Evolutionary conservation across 2,797 vertebrate species (phyloP).

Genomic region (Yasuhikotakia modesta): DNA sequence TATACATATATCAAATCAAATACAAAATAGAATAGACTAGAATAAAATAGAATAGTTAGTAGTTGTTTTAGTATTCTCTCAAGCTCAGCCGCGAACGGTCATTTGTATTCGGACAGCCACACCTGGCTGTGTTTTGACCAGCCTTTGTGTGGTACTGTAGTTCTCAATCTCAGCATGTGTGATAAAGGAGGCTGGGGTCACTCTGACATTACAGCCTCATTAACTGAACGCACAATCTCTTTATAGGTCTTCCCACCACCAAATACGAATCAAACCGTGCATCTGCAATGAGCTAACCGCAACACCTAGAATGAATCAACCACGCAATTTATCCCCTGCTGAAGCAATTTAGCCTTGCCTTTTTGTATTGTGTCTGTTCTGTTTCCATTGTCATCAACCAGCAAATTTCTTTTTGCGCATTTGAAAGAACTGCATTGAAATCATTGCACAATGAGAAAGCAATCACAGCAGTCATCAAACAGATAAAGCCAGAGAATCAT

Average conservation of each 20-base stretch:
- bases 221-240: constrained; percentile 61
- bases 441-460: constrained; percentile 20
- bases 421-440: constrained; percentile 32
- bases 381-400: constrained; percentile 44
- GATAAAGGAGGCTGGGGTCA: constrained; percentile 63
- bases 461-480: no score
- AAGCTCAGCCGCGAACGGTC: constrained; percentile 23
- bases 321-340: constrained; percentile 37
- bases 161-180: constrained; percentile 57
- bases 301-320: constrained; percentile 45
- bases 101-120: constrained; percentile 56
- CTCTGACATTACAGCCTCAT: constrained; percentile 59
- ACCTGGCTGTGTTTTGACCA: constrained; percentile 49
- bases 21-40: neutral
- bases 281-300: constrained; percentile 44
- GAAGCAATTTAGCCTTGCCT: constrained; percentile 45
- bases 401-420: constrained; percentile 35
- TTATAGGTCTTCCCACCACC: constrained; percentile 54
- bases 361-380: constrained; percentile 41
- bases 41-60: neutral
- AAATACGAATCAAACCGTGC: constrained; percentile 50
- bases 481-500: constrained; percentile 2
- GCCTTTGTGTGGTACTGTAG: constrained; percentile 46
- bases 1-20: constrained; percentile 19
- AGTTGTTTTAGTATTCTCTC: constrained; percentile 51